Percentiles rank a stretch among this genome's conserved stretches.
Conservation (phyloP, 2,113 vertebrate species). For the Hemiprocne comata region DNA sequence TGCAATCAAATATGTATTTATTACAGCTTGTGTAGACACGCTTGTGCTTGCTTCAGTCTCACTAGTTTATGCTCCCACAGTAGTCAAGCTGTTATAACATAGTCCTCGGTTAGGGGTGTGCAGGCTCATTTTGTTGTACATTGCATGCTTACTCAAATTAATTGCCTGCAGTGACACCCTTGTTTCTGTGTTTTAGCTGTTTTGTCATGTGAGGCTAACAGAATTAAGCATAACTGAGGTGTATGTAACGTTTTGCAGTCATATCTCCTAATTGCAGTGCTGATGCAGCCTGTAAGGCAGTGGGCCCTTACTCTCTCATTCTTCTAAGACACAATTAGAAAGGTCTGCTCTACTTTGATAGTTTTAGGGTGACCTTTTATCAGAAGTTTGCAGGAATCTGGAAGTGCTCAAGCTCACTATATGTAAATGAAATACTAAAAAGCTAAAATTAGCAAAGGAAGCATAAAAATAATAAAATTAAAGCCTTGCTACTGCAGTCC, state of each 20-base stretch:
- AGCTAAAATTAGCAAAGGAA: background rate
- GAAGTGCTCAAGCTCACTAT: background rate
- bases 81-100: background rate
- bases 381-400: slow-evolving; percentile 28
- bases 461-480: background rate
- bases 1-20: background rate
- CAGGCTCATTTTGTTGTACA: background rate
- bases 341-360: slow-evolving; percentile 25
- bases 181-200: background rate
- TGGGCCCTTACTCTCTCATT: background rate
- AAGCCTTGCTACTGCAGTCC: background rate
- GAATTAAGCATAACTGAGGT: slow-evolving; percentile 20
- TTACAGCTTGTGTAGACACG: background rate
- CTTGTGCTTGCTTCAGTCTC: background rate
- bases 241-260: background rate
- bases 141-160: background rate
- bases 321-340: background rate
- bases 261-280: slow-evolving; percentile 31
- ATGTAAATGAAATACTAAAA: background rate
- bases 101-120: background rate
- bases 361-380: slow-evolving; percentile 6
- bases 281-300: background rate
- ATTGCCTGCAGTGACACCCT: background rate
- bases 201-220: background rate
- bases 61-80: background rate